Evolutionary conservation across 2,797 vertebrate species (phyloP), one percentile per base, ranked within the genome.

Genomic region (Podargus strigoides): DNA sequence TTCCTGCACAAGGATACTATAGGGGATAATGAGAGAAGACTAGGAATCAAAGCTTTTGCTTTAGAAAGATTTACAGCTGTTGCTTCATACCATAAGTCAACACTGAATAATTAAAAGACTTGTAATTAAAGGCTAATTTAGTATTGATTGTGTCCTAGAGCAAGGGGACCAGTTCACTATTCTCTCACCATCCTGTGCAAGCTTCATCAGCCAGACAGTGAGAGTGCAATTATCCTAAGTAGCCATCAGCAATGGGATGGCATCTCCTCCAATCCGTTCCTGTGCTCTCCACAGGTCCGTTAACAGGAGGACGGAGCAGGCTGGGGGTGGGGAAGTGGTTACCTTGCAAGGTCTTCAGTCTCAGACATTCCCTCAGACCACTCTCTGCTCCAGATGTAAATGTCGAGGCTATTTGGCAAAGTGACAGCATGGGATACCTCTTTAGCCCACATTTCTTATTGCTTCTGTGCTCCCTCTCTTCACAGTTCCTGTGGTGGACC

Each of bases 51-150:
- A 94, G 70, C 58, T 84, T 91, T 95, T 67, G 47, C 87, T 92
- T 90, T 67, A 55, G 69, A 82, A 85, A 95, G 94, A 94, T 96
- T 96, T 97, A 97, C 91, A 92, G 94, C 96, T 96, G 67, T 84
- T 91, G 79, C 97, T 95, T 82, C 90, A 93, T 95, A 97, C 97
- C 80, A 94, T 97, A 97, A 97, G 93, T 95, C 94, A 95, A 97
- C 93, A 94, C 96, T 98, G 97, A 98, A 98, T 98, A 98, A 98
- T 98, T 98, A 97, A 98, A 98, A 98, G 91, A 69, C 95, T 94
- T 95, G 88, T 97, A 97, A 97, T 97, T 97, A 97, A 97, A 97
- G 90, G 78, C 97, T 98, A 97, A 97, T 97, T 97, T 97, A 94
- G 90, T 98, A 98, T 98, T 97, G 98, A 98, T 97, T 93, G 81